Evolutionary conservation across 2,888 invertebrate species (phyloP).

Genomic region (Glyphotaelius pellucidus): DNA sequence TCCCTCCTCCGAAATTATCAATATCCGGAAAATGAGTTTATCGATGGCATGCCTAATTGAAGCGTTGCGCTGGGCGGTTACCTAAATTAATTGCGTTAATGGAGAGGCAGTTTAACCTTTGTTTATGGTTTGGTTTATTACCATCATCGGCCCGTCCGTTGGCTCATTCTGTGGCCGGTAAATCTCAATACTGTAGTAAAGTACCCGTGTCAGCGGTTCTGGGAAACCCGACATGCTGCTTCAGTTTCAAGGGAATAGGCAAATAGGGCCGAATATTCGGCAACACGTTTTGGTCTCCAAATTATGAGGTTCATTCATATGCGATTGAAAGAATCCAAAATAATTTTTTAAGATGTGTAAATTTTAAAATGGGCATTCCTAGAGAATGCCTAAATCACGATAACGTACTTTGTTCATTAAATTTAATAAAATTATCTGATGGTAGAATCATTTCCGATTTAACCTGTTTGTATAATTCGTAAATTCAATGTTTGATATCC

Average conservation of each 20-base stretch:
- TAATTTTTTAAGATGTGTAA: too few relatives aligned
- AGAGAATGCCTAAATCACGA: too few relatives aligned
- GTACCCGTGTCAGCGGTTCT: background rate
- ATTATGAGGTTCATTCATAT: too few relatives aligned
- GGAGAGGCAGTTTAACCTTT: slow-evolving; percentile 2
- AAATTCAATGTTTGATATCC: too few relatives aligned
- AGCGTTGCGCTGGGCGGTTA: background rate
- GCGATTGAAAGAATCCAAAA: too few relatives aligned
- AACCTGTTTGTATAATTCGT: too few relatives aligned
- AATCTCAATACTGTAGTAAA: background rate
- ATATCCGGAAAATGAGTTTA: background rate
- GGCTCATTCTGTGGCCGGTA: background rate
- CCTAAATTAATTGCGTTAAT: background rate
- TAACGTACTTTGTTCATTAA: too few relatives aligned
- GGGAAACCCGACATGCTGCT: background rate
- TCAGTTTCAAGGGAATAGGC: background rate
- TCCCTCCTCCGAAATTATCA: background rate
- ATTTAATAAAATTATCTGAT: too few relatives aligned
- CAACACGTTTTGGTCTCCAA: too few relatives aligned
- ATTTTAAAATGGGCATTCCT: too few relatives aligned
- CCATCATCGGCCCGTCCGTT: background rate
- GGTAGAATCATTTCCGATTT: too few relatives aligned
- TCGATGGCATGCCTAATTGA: background rate
- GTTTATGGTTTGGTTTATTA: background rate
- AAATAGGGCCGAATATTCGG: background rate